Evolutionary conservation across 2,113 vertebrate genomes (phyloP), one percentile per base, ranked within the genome.

Genomic region (Cheirogaleus medius): DNA sequence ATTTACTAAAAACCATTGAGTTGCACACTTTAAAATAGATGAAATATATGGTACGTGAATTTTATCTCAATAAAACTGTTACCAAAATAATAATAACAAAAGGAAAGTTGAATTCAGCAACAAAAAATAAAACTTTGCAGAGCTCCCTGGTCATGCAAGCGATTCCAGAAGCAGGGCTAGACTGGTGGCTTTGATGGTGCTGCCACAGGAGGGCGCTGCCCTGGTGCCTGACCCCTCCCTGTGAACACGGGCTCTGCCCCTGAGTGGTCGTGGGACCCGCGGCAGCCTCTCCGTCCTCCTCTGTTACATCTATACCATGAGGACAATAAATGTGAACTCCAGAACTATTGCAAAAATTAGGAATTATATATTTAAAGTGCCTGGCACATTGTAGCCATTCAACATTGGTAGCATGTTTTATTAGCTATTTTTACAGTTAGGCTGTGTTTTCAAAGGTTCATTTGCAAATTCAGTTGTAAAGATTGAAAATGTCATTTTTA

Each of bases 191-290:
- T 25, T 47, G 34, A 1, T 4, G 7, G 11, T 2, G n/a, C 58
- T 27, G 23, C 25, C 56, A 21, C 32, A 56, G 29, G 6, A 20
- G 25, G n/a, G 25, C 17, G 15, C 15, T 20, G 15, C 4, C 39
- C 15, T 0, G 8, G 4, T 3, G 1, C 4, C 11, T 0, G 1
- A 10, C 0, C 25, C 8, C 8, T 29, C 1, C 37, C 7, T 42
- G 54, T 14, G 8, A 42, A 37, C 12, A 21, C 34, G 60, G 39
- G 4, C 44, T 76, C n/a, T 42, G 14, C 7, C 37, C 20, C 11
- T 18, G 14, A 44, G 2, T 6, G 34, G 21, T 21, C 34, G 0
- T 2, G 1, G 14, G 84, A 54, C 1, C 1, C 58, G 39, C 10
- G 11, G 1, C 7, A 66, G 25, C 27, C 21, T 20, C 5, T 63